These are phyloP conservation scores for Blastomussa wellsi DNA, from an alignment of 92 coral and sea anemone species.

Conservation along the genomic window DNA sequence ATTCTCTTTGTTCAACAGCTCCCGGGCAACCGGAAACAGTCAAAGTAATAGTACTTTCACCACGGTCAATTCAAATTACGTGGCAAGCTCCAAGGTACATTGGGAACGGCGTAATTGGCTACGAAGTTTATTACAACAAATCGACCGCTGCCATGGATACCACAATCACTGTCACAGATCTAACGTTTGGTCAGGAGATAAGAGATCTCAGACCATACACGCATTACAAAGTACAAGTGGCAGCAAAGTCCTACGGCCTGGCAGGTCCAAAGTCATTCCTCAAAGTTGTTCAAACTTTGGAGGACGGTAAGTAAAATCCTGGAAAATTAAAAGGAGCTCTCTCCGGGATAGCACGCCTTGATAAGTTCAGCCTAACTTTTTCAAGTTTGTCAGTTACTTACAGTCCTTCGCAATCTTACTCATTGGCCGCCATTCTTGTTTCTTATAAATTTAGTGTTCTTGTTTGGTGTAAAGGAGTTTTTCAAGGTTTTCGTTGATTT, in stretches of 20 bases:
- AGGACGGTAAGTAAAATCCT: constrained; percentile 65
- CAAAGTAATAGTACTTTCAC: constrained; percentile 59
- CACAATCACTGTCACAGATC: constrained; percentile 45
- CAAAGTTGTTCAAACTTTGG: constrained; percentile 71
- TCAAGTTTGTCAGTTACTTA: background rate
- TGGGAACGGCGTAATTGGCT: constrained; percentile 87
- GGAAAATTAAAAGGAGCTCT: background rate
- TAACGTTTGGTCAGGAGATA: constrained; percentile 49
- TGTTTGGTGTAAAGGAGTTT: too few species aligned
- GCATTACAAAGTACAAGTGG: constrained; percentile 80
- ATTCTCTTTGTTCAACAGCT: constrained; percentile 43
- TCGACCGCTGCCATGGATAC: constrained; percentile 64
- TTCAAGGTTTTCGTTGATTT: too few species aligned
- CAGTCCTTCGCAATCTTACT: too few species aligned
- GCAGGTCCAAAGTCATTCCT: constrained; percentile 86
- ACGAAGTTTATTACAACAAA: constrained; percentile 87
- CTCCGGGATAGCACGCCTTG: background rate
- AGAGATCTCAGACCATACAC: constrained; percentile 80
- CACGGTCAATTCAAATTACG: constrained; percentile 70
- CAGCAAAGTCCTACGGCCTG: constrained; percentile 81
- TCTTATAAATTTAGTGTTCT: too few species aligned
- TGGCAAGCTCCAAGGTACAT: constrained; percentile 80
- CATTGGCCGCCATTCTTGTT: too few species aligned
- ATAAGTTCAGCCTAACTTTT: background rate
- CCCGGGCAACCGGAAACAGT: constrained; percentile 88